Evolutionary conservation across 2,797 vertebrate species (phyloP), one percentile per base, ranked within the genome.

Genomic region (Xenops minutus): DNA sequence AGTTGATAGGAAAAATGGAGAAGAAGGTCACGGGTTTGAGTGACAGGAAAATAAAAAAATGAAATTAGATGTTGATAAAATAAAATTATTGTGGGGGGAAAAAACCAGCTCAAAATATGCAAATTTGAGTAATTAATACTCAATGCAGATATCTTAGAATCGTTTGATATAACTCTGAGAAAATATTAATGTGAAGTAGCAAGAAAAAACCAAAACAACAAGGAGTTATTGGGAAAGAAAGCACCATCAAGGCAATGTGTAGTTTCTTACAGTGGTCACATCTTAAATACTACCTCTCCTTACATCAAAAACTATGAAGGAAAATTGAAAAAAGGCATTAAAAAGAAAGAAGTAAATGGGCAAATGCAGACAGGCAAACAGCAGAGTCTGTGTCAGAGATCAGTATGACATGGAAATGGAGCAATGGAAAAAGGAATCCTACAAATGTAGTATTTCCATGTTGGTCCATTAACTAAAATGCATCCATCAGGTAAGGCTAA

Each of bases 21-120:
- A 63, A 56, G 17, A 8, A 82, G 3, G 11, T 12, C 4, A 16
- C 0, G 0, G 19, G 6, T 67, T 21, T 46, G 15, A 62, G 10
- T 71, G 41, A 52, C 2, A 41, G 6, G 23, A 66, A 89, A 59
- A 74, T 26, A 74, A 67, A 83, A 83, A 59, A 36, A 55, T 34
- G 2, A 29, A 21, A 51, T 49, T 39, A 44, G 13, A 51, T 46
- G 5, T 18, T 54, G 34, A 56, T 49, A 80, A 73, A 36, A 68
- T 6, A n/a, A 37, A 74, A 80, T 4, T 7, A 6, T 12, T 82
- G 30, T 11, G 36, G 15, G 20, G 10, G 15, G 36, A 36, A 34
- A 15, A 39, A 7, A 1, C 0, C 2, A 49, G 2, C 17, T 11
- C 2, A 4, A 76, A 63, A 23, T 23, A 27, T 58, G n/a, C 12